Percentiles rank a stretch among this genome's conserved stretches.
phyloP scores from a whole-genome alignment of 2,113 vertebrate species.

The Microtus richardsoni region DNA sequence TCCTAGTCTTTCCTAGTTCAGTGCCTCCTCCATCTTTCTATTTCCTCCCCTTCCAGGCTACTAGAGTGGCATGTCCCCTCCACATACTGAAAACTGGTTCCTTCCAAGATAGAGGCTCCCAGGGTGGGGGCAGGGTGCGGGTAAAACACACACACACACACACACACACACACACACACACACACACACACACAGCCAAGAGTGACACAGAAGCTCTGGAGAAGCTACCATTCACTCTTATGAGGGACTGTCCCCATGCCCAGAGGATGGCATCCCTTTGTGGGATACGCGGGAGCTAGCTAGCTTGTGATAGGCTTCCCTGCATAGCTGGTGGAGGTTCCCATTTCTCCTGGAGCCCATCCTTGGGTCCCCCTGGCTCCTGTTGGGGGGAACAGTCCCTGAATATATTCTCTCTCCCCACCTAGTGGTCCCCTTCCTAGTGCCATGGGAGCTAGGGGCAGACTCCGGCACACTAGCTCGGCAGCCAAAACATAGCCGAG shows the following conservation, averaged over 20 bases:
- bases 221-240: not conserved
- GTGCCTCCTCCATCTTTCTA: constrained; percentile 38
- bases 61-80: constrained; percentile 42
- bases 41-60: constrained; percentile 33
- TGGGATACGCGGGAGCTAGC: not conserved
- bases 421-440: not conserved
- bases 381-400: not conserved
- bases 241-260: not conserved
- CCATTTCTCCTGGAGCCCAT: not conserved
- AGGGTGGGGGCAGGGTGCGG: constrained; percentile 19
- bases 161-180: not conserved
- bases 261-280: not conserved
- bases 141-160: not conserved
- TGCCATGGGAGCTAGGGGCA: constrained; percentile 28
- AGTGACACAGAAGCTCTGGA: not conserved
- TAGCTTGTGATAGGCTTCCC: not conserved
- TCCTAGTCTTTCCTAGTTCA: constrained; percentile 10
- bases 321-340: not conserved
- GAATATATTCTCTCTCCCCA: constrained; percentile 3
- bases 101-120: constrained; percentile 49
- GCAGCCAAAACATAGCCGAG: constrained; percentile 52
- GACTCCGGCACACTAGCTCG: constrained; percentile 27
- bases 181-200: not conserved
- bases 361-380: not conserved
- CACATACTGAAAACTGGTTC: constrained; percentile 64